These are phyloP conservation scores for Pseudochirops cupreus DNA, from an alignment of 2,797 vertebrate genomes.

Conservation along the genomic window DNA sequence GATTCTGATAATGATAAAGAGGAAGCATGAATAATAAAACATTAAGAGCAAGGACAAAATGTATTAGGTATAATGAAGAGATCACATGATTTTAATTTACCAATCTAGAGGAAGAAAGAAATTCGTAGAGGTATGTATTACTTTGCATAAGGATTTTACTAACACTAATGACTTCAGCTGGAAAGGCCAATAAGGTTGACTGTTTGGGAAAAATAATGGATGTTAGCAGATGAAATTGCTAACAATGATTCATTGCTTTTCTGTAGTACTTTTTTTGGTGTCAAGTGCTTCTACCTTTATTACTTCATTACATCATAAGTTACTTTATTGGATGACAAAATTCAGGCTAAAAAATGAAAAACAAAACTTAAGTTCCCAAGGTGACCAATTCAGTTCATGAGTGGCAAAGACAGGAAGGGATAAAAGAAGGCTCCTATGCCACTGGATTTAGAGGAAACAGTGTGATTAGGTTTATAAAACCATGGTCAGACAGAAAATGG, in stretches of 20 bases:
- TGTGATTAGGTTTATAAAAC: not conserved
- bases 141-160: constrained; percentile 41
- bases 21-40: constrained; percentile 66
- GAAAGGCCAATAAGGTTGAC: not conserved
- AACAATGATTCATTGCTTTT: not conserved
- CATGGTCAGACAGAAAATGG: not conserved
- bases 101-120: constrained; percentile 59
- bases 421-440: no score
- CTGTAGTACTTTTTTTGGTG: not conserved
- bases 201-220: not conserved
- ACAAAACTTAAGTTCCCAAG: not conserved
- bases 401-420: not conserved
- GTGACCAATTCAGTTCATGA: not conserved
- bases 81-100: constrained; percentile 66
- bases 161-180: constrained; percentile 44
- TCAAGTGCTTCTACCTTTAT: not conserved
- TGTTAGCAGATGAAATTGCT: not conserved
- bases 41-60: constrained; percentile 64
- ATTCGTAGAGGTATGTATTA: not conserved
- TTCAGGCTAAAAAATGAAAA: not conserved
- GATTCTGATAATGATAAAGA: constrained; percentile 51
- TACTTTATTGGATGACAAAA: not conserved
- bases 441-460: not conserved
- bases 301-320: not conserved
- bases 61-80: constrained; percentile 59